Evolutionary conservation across 2,113 vertebrate genomes (phyloP).

Genomic region (Pholis gunnellus): DNA sequence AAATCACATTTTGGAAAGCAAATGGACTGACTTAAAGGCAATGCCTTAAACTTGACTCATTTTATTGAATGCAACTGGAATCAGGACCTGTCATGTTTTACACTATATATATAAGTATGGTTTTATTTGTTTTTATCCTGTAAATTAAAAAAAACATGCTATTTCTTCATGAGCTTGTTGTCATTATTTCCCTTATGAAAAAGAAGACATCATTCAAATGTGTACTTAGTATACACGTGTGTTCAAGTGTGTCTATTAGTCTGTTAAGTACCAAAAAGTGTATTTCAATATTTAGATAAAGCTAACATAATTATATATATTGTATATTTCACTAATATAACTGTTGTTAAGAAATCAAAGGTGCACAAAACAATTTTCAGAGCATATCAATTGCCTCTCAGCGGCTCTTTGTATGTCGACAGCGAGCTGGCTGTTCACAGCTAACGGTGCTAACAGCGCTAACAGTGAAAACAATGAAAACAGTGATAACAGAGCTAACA

Average conservation of each 20-base stretch:
- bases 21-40: background rate
- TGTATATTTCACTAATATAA: background rate
- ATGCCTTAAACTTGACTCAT: background rate
- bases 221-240: background rate
- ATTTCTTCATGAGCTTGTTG: background rate
- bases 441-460: too few relatives aligned
- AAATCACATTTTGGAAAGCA: background rate
- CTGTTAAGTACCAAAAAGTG: background rate
- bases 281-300: too few relatives aligned
- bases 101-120: background rate
- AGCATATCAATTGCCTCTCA: too few relatives aligned
- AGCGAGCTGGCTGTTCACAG: too few relatives aligned
- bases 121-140: background rate
- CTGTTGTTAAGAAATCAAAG: too few relatives aligned
- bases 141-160: constrained; percentile 10
- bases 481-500: too few relatives aligned
- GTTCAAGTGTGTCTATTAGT: background rate
- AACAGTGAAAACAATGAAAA: too few relatives aligned
- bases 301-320: too few relatives aligned
- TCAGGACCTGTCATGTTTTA: background rate
- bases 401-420: too few relatives aligned
- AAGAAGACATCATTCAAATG: background rate
- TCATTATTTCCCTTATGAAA: background rate
- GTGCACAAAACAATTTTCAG: too few relatives aligned
- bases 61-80: background rate